Base-by-base conservation (phyloP, 2,888 invertebrate species). In the Atrina japonica region DNA sequence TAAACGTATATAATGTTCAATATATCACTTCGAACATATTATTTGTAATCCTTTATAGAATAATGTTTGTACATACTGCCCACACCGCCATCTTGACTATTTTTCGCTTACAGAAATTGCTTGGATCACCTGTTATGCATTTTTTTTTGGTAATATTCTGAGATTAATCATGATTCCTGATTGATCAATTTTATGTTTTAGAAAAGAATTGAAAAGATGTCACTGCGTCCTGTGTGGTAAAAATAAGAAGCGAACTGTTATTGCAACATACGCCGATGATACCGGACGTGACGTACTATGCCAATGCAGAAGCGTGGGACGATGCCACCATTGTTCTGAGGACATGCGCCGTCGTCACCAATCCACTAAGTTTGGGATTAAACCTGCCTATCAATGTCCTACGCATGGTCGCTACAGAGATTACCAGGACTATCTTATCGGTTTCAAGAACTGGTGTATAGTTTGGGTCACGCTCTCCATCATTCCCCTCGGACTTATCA, bases 371-470 rank as follows among this genome's bases (percentile, higher is more conserved):
- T 76, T 76, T 52, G 78, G 77, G 11, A 71, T 76, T 25, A 77
- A 80, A 71, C 58, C 79, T 53, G 70, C 76, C 6, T 87, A 83
- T 61, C 73, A 71, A n/a, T 89, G 89, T 67, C 72, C 77, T 2
- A 85, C 82, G 5, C 89, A 89, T 64, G 88, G 87, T 0, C 76
- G 80, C 6, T 89, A 86, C 64, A 63, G 85, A 3, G 71, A 76
- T n/a, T 88, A 88, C 66, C 83, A 87, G 73, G 86, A 88, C 71
- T 81, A 81, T 61, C 73, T 88, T 61, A 85, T 86, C 27, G 79
- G 82, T 52, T 85, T 86, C 64, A 89, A 89, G 76, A 88, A 88
- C 75, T 88, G 88, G 88, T 86, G 87, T 60, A 88, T 89, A 49
- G 84, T 89, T 21, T 81, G 84, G 82, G 86, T 87, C 7, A 88